A percentile compares a stretch with the other conserved stretches of the same genome.
These are phyloP conservation scores for Chrysodeixis includens DNA, from an alignment of 2,888 invertebrate genomes.

Conservation along the genomic window DNA sequence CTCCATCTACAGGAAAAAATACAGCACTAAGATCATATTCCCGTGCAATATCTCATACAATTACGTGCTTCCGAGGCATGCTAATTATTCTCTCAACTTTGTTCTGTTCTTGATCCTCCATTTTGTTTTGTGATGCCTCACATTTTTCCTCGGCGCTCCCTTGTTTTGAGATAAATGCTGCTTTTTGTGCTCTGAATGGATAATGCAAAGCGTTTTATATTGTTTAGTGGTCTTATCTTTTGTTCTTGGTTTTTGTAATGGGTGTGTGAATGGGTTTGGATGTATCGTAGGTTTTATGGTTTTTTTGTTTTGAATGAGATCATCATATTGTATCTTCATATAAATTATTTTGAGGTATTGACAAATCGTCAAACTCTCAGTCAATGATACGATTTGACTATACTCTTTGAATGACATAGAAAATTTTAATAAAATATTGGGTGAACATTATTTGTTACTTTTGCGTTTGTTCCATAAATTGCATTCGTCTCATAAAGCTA, in stretches of 20 bases:
- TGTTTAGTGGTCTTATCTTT: slow-evolving; percentile 45
- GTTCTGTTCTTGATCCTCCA: slow-evolving; percentile 74
- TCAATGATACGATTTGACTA: too few relatives aligned
- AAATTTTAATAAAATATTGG: too few relatives aligned
- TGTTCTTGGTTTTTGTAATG: slow-evolving; percentile 19
- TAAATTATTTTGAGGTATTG: too few relatives aligned
- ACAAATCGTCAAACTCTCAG: too few relatives aligned
- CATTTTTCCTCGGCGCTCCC: slow-evolving; percentile 66
- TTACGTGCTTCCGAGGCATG: slow-evolving; percentile 56
- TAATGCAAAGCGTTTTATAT: slow-evolving; percentile 66
- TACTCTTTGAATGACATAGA: too few relatives aligned
- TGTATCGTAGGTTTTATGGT: not conserved
- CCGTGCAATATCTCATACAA: slow-evolving; percentile 52
- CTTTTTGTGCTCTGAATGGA: slow-evolving; percentile 69
- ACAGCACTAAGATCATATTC: slow-evolving; percentile 38
- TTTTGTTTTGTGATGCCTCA: slow-evolving; percentile 54
- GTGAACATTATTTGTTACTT: too few relatives aligned
- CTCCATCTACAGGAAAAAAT: not conserved
- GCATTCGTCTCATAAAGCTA: too few relatives aligned
- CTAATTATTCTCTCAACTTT: slow-evolving; percentile 79
- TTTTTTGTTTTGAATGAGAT: not conserved
- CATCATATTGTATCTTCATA: not conserved
- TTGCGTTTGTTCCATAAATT: too few relatives aligned
- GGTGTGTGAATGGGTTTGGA: not conserved
- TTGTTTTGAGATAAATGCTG: slow-evolving; percentile 73